Evolutionary conservation across 2,113 vertebrate species (phyloP), one percentile per base, ranked within the genome.

Genomic region (Callopanchax toddi): DNA sequence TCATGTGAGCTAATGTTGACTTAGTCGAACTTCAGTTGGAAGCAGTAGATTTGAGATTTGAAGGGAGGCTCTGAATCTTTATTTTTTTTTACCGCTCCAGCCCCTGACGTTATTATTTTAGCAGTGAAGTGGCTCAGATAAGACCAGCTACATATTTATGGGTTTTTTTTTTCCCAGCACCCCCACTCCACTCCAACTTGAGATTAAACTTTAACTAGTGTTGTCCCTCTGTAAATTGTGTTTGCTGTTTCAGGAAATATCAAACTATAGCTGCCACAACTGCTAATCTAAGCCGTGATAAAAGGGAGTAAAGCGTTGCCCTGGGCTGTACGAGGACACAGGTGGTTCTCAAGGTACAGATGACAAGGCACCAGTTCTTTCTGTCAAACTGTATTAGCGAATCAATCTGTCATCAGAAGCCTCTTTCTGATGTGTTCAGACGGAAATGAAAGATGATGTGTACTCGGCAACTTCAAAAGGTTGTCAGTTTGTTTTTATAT

Each of bases 391-490:
- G 74, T 61, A 81, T 90, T 90, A 91, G 81, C 56, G 81, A 88
- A 89, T 92, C 90, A 89, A 89, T 89, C 91, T 88, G 83, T 91
- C 85, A 85, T 83, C 77, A 81, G 74, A 50, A 60, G 76, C 60
- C 72, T 59, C 58, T 45, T 65, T 36, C 63, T 68, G 69, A 82
- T 57, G 60, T 73, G 74, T 69, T 60, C 75, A 11, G 59, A 10
- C 53, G 83, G 82, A 84, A 87, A 86, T 85, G 87, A 73, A 84
- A 88, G 77, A 82, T 67, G 82, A 85, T 83, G 83, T 55, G 74
- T 67, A 25, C 76, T 78, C 74, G 43, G 78, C 64, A 71, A 60
- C 79, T 78, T 76, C 49, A 68, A 87, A 86, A 87, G 83, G 81
- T 75, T 82, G 74, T 71, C 77, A 75, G 70, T 77, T 69, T 66